A percentile compares a stretch with the other conserved stretches of the same genome.
phyloP scores from a whole-genome alignment of 2,888 invertebrate genomes.

The Himalopsyche tibetana region DNA sequence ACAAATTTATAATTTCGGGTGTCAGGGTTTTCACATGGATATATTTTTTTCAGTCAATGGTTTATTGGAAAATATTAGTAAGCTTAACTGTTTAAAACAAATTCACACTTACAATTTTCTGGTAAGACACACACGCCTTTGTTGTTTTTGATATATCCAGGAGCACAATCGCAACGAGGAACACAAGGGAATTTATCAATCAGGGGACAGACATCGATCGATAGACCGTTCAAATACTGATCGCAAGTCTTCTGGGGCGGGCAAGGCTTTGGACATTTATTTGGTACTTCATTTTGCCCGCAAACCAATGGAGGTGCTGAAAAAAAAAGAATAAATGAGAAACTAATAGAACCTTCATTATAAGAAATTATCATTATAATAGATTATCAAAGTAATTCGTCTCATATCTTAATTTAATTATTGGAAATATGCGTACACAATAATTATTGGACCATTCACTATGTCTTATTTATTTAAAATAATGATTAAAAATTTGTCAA shows the following conservation, averaged over 20 bases:
- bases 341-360: background rate
- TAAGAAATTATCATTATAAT: background rate
- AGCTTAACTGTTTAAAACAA: background rate
- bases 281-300: slow-evolving; percentile 46
- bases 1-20: background rate
- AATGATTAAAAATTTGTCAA: background rate
- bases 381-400: background rate
- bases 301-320: slow-evolving; percentile 28
- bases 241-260: slow-evolving; percentile 16
- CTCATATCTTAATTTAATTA: background rate
- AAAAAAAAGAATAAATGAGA: background rate
- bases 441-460: background rate
- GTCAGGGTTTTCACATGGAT: background rate
- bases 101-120: background rate
- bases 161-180: slow-evolving; percentile 50
- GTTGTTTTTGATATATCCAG: slow-evolving; percentile 54
- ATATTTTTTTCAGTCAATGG: background rate
- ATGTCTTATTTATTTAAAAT: background rate
- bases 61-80: background rate
- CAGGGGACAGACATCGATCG: background rate
- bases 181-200: slow-evolving; percentile 44
- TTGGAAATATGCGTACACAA: background rate
- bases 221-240: background rate
- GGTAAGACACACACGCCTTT: slow-evolving; percentile 50
- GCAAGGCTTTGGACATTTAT: slow-evolving; percentile 31